phyloP scores from a whole-genome alignment of 1,140 invertebrate species.

The Drepana arcuata region DNA sequence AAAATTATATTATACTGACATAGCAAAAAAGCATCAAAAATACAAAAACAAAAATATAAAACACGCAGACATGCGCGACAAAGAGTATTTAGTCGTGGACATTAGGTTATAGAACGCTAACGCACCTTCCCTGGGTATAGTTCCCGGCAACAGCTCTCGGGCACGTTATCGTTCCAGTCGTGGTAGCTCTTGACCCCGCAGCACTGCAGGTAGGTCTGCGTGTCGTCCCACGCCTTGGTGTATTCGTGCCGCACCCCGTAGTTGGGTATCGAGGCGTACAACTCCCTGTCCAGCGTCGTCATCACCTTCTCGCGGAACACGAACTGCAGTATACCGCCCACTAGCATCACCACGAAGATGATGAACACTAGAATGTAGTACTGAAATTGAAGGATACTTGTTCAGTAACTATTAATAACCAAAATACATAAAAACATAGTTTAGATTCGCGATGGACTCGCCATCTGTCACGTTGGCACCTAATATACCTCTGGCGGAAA shows the following conservation, averaged over 20 bases:
- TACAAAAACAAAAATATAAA: no score
- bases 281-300: slow-evolving; percentile 81
- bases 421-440: no score
- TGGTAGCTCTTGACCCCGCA: slow-evolving; percentile 83
- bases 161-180: slow-evolving; percentile 84
- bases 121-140: slow-evolving; percentile 74
- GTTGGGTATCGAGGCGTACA: slow-evolving; percentile 81
- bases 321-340: slow-evolving; percentile 90
- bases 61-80: no score
- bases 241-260: slow-evolving; percentile 79
- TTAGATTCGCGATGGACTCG: no score
- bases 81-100: no score
- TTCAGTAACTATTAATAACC: no score
- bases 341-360: slow-evolving; percentile 89
- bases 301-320: slow-evolving; percentile 87
- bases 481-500: no score
- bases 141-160: slow-evolving; percentile 85
- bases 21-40: no score
- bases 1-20: no score
- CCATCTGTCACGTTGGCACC: no score
- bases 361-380: slow-evolving; percentile 90
- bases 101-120: no score
- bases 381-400: no score
- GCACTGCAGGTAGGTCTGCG: slow-evolving; percentile 85
- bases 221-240: slow-evolving; percentile 87